Percentiles rank a stretch among this genome's conserved stretches.
Conservation (phyloP, 1,140 invertebrate species). For the Ephestia elutella region DNA sequence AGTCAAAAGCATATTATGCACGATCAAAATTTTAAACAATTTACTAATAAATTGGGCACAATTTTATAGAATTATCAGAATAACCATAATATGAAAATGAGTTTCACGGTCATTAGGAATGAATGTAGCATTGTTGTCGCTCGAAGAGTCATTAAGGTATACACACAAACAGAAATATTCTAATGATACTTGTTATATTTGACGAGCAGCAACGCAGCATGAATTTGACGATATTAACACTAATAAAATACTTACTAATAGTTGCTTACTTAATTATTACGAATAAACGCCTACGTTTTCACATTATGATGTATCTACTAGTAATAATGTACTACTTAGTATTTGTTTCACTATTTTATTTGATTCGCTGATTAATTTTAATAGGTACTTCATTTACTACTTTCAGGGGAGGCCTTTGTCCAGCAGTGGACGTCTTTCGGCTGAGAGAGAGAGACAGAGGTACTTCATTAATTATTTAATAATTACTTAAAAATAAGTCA, state of each 20-base stretch:
- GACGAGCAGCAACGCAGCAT: neutral
- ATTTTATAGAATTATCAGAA: neutral
- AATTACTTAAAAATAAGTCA: too few species aligned
- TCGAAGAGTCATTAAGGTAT: constrained; percentile 7
- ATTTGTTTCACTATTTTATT: too few species aligned
- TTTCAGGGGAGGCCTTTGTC: too few species aligned
- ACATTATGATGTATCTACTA: neutral
- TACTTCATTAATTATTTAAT: too few species aligned
- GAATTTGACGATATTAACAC: constrained; percentile 1
- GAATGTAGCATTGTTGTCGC: constrained; percentile 19
- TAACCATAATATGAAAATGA: constrained; percentile 26
- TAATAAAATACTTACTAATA: neutral
- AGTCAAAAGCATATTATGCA: neutral
- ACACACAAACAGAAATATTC: neutral
- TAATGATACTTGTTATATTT: neutral
- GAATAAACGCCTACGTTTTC: too few species aligned
- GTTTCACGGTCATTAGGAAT: constrained; percentile 32
- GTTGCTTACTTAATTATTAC: too few species aligned
- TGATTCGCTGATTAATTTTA: too few species aligned
- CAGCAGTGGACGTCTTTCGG: too few species aligned
- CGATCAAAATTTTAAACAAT: neutral
- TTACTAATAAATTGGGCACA: neutral
- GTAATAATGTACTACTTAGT: neutral
- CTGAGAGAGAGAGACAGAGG: too few species aligned
- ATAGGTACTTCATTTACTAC: too few species aligned